Conservation (phyloP, 1,140 invertebrate species). For the Zaprionus ghesquierei region DNA sequence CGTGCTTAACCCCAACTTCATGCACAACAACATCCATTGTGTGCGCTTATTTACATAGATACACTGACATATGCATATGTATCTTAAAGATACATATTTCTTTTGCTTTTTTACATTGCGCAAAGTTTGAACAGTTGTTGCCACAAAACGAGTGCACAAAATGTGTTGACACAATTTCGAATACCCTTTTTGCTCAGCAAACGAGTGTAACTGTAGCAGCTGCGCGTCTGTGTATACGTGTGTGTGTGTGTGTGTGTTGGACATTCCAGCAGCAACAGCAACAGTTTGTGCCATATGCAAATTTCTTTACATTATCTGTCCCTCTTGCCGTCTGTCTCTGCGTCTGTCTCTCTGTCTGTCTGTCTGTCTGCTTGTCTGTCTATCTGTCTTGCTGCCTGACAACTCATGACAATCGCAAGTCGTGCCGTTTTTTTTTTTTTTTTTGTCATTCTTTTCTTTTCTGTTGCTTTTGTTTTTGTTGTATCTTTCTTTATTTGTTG, state of each 20-base stretch:
- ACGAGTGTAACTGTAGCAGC: conserved; percentile 29
- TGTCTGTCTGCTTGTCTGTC: conserved; percentile 12
- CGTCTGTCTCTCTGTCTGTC: conserved; percentile 24
- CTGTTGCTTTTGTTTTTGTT: conserved; percentile 41
- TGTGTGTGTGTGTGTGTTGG: conserved; percentile 30
- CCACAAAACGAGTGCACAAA: conserved; percentile 38
- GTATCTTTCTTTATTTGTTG: conserved; percentile 47
- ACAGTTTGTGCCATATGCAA: conserved; percentile 73
- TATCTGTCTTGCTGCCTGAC: conserved; percentile 38
- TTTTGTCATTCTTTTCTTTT: not conserved
- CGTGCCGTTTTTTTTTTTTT: conserved; percentile 44
- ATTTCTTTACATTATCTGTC: conserved; percentile 70
- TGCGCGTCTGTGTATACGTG: not conserved
- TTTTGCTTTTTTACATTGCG: conserved; percentile 45
- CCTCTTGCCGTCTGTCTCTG: conserved; percentile 9
- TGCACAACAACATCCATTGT: conserved; percentile 44
- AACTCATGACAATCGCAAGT: conserved; percentile 70
- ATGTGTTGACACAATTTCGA: conserved; percentile 72
- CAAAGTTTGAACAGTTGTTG: conserved; percentile 67
- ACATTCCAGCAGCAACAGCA: conserved; percentile 65
- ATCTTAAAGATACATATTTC: conserved; percentile 33
- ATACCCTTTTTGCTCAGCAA: conserved; percentile 58
- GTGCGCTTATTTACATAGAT: conserved; percentile 37
- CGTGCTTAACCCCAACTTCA: not conserved
- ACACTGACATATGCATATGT: conserved; percentile 8